Evolutionary conservation across 1,140 invertebrate genomes (phyloP), one percentile per base, ranked within the genome.

Genomic region (Drosophila virilis): DNA sequence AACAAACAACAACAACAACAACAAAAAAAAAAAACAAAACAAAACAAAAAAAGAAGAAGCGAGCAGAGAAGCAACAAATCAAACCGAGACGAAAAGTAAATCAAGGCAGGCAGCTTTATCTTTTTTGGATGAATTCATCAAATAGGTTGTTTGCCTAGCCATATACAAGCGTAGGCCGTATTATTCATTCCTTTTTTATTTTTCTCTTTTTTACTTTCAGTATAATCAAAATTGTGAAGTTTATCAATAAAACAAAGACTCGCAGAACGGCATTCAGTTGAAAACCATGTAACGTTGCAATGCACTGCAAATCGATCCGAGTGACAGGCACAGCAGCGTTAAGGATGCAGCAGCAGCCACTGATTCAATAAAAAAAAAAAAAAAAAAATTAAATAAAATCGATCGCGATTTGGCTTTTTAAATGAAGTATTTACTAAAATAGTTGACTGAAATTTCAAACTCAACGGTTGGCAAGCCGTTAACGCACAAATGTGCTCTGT

Each of bases 181-280:
- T 48, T 8, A 13, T 42, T 46, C 2, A 46, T 46, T 10, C 15
- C 15, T 17, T 15, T 46, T 8, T 22, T 10, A 5, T 17, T 15
- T 46, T 17, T 17, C 17, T 17, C 1, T 17, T 17, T 17, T 17
- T 17, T 17, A 1, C 10, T 40, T 13, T 10, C 65, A 42, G 17
- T 51, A 6, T 13, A 35, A 32, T 46, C 35, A 6, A 68, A 68
- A 68, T 68, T 68, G n/a, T 37, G 1, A 48, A 43, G 13, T 32
- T 38, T 12, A 60, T 13, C 2, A 60, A 59, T 60, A 51, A 62
- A 65, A 22, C 6, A 40, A 15, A 22, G 54, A 52, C 45, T 54
- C 3, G 50, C 46, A 52, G 42, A 54, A 45, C 57, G 46, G 48
- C 48, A 57, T 35, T 48, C 35, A 33, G 32, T 52, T 55, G 10